Percentiles rank a stretch among this genome's conserved stretches.
phyloP scores from a whole-genome alignment of 2,113 vertebrate species.

The Sapayoa aenigma region DNA sequence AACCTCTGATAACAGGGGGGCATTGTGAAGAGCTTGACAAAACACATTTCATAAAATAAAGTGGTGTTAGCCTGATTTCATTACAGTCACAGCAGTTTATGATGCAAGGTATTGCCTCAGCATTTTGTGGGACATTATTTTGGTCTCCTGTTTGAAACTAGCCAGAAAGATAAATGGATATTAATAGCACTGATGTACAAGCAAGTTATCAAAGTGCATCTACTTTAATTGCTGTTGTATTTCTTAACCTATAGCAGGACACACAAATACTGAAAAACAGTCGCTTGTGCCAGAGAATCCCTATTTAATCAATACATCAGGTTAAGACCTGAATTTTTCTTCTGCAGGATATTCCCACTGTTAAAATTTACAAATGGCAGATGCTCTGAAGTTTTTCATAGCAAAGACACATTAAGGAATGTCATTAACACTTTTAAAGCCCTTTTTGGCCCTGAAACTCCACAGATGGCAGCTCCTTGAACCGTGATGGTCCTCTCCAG shows the following conservation, averaged over 20 bases:
- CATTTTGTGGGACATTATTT: not conserved
- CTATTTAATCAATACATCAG: not conserved
- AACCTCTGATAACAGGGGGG: not conserved
- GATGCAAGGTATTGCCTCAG: not conserved
- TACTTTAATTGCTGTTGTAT: constrained; percentile 15
- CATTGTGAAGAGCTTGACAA: not conserved
- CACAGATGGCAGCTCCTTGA: not conserved
- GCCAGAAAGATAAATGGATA: not conserved
- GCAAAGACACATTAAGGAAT: not conserved
- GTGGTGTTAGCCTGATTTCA: not conserved
- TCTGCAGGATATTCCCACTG: not conserved
- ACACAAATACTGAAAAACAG: constrained; percentile 6
- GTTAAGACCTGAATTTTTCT: not conserved
- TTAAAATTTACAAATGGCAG: not conserved
- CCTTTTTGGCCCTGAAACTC: not conserved
- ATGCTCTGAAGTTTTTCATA: not conserved
- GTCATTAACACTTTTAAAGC: not conserved
- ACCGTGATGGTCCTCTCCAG: not conserved
- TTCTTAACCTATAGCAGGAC: not conserved
- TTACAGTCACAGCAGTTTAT: not conserved
- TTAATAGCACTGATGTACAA: constrained; percentile 4
- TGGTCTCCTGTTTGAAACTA: not conserved
- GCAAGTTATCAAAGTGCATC: constrained; percentile 14
- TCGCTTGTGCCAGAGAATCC: not conserved
- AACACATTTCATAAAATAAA: constrained; percentile 4